These are phyloP conservation scores for Charina bottae DNA, from an alignment of 2,113 vertebrate genomes.

Conservation along the genomic window DNA sequence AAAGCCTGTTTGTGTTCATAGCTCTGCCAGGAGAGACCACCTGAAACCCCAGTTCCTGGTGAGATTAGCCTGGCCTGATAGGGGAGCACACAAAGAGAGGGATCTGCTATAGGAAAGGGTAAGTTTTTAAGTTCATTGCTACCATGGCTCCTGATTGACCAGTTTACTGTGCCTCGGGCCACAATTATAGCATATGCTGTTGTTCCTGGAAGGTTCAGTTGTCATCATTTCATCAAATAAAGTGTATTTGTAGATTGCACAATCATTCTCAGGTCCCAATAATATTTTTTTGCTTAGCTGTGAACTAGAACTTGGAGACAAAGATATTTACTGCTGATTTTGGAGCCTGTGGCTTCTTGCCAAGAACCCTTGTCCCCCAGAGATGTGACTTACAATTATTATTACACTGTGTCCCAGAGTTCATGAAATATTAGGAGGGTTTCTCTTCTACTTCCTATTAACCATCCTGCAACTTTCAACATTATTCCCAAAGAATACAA, in stretches of 20 bases:
- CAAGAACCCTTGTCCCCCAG: slow-evolving; percentile 53
- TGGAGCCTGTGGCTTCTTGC: slow-evolving; percentile 54
- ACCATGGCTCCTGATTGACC: background rate
- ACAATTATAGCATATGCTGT: background rate
- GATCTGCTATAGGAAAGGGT: background rate
- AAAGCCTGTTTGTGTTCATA: background rate
- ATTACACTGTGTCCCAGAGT: slow-evolving; percentile 33
- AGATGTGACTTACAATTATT: slow-evolving; percentile 51
- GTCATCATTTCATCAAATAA: slow-evolving; percentile 71
- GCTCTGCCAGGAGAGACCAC: background rate
- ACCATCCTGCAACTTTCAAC: slow-evolving; percentile 23
- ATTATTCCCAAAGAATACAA: slow-evolving; percentile 33
- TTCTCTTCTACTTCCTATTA: slow-evolving; percentile 34
- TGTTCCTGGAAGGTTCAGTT: slow-evolving; percentile 55
- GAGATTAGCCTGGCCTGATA: slow-evolving; percentile 1
- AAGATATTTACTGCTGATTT: slow-evolving; percentile 66
- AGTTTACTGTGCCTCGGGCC: accelerated
- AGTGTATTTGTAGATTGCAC: slow-evolving; percentile 65
- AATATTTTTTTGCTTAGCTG: slow-evolving; percentile 68
- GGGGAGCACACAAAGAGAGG: background rate
- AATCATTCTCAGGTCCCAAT: slow-evolving; percentile 54
- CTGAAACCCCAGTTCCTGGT: background rate
- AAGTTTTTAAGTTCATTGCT: background rate
- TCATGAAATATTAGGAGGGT: slow-evolving; percentile 30
- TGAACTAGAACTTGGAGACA: slow-evolving; percentile 53